Evolutionary conservation across 2,113 vertebrate genomes (phyloP).

Genomic region (Oxyruncus cristatus): DNA sequence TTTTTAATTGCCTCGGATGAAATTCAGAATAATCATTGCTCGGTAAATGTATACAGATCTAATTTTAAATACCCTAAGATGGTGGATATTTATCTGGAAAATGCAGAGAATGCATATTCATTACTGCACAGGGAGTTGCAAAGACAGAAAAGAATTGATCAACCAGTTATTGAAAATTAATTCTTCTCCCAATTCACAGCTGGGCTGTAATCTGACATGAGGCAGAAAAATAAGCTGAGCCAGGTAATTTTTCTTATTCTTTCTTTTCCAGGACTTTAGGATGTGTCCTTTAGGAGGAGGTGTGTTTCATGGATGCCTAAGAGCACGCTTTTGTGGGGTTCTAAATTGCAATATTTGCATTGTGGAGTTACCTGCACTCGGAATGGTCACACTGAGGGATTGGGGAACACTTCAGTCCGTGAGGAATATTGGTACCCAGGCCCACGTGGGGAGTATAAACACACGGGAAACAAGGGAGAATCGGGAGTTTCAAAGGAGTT

Average conservation of each 20-base stretch:
- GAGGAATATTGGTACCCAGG: neutral
- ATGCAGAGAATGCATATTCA: slow-evolving; percentile 64
- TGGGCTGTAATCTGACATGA: neutral
- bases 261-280: neutral
- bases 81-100: slow-evolving; percentile 65
- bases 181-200: slow-evolving; percentile 26
- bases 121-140: slow-evolving; percentile 9
- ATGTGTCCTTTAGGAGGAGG: neutral
- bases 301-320: neutral
- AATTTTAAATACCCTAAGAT: slow-evolving; percentile 74
- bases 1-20: slow-evolving; percentile 80
- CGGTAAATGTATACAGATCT: slow-evolving; percentile 70
- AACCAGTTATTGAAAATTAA: slow-evolving; percentile 51
- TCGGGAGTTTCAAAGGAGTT: neutral
- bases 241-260: neutral
- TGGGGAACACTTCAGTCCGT: accelerated
- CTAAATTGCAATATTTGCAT: neutral
- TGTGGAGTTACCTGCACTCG: neutral
- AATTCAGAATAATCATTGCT: slow-evolving; percentile 73
- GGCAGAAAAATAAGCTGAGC: slow-evolving; percentile 16
- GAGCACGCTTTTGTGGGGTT: neutral
- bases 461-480: neutral
- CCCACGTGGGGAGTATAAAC: neutral
- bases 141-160: slow-evolving; percentile 59
- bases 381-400: neutral